Conservation (phyloP, 2,888 invertebrate genomes). For the Andricus quercusramuli region DNA sequence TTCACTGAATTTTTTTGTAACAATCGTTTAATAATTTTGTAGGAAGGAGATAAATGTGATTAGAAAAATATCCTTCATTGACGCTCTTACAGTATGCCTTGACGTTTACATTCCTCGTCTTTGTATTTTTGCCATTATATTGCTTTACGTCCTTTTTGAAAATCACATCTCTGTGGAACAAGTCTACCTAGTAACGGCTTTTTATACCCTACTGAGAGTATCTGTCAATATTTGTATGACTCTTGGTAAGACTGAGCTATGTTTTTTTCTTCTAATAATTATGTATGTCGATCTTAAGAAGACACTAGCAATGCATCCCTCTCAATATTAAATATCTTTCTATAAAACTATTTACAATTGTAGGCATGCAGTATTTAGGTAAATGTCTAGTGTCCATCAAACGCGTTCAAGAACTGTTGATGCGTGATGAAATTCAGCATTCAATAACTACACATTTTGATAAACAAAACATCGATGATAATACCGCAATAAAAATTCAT, state of each 20-base stretch:
- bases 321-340: too few relatives aligned
- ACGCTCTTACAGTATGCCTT: slow-evolving; percentile 81
- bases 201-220: slow-evolving; percentile 86
- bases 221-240: slow-evolving; percentile 87
- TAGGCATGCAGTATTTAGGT: slow-evolving; percentile 84
- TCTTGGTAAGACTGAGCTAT: slow-evolving; percentile 58
- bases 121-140: slow-evolving; percentile 85
- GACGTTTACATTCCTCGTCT: slow-evolving; percentile 86
- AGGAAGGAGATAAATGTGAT: slow-evolving; percentile 79
- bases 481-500: slow-evolving; percentile 78
- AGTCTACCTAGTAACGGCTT: slow-evolving; percentile 86
- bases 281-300: too few relatives aligned
- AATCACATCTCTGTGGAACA: slow-evolving; percentile 84
- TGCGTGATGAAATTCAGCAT: slow-evolving; percentile 60
- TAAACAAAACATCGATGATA: slow-evolving; percentile 65
- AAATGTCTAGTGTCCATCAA: slow-evolving; percentile 83
- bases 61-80: slow-evolving; percentile 79
- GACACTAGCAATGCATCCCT: too few relatives aligned
- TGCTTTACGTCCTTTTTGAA: slow-evolving; percentile 82
- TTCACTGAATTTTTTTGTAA: not conserved
- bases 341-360: slow-evolving; percentile 53
- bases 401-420: slow-evolving; percentile 76
- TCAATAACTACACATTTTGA: not conserved
- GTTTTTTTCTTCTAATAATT: not conserved
- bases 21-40: slow-evolving; percentile 65